Percentiles rank a stretch among this genome's conserved stretches.
Conservation (phyloP, 1,140 invertebrate species). For the Dinoponera quadriceps region DNA sequence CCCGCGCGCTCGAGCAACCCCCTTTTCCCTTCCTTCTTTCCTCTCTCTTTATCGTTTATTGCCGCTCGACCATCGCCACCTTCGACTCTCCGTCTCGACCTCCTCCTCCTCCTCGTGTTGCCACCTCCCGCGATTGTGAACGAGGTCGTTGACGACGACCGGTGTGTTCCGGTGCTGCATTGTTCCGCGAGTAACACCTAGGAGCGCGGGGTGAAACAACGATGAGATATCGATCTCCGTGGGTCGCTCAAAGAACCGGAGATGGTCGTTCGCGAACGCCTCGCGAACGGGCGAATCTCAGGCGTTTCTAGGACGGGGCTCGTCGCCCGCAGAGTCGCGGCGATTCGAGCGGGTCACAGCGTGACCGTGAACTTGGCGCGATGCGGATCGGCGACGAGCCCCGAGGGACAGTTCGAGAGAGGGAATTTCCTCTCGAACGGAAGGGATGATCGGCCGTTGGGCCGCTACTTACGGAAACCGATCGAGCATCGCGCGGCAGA, state of each 20-base stretch:
- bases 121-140: conserved; percentile 2
- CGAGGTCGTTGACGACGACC: conserved; percentile 15
- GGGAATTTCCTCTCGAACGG: conserved; percentile 46
- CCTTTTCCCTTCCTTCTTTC: background rate
- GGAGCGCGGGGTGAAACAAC: background rate
- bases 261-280: background rate
- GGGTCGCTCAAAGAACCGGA: background rate
- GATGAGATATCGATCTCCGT: conserved; percentile 3
- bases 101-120: background rate
- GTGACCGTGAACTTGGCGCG: conserved; percentile 50
- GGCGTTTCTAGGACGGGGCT: conserved; percentile 40
- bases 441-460: conserved; percentile 36
- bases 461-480: conserved; percentile 47
- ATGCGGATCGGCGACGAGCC: background rate
- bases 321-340: conserved; percentile 7
- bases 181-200: background rate
- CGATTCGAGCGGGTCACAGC: conserved; percentile 8
- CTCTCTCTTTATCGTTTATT: conserved; percentile 21
- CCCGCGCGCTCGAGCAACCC: background rate
- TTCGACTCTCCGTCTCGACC: background rate
- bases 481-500: conserved; percentile 25
- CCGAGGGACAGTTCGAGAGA: conserved; percentile 19
- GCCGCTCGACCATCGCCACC: conserved; percentile 2
- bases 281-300: background rate
- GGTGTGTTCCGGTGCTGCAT: background rate